Evolutionary conservation across 2,888 invertebrate genomes (phyloP).

Genomic region (Apodemia mormo): DNA sequence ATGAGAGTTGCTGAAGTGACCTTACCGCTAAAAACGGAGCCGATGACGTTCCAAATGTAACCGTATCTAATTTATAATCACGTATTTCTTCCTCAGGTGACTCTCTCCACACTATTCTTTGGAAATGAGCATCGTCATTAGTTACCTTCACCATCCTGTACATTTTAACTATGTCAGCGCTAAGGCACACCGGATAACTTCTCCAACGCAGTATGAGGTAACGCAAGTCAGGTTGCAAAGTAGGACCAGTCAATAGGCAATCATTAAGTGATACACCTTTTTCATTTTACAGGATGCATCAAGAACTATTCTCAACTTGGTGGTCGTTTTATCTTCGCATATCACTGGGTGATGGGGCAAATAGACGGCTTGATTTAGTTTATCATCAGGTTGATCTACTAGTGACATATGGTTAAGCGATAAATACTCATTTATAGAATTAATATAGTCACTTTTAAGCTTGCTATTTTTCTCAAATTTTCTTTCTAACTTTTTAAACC

Average conservation of each 20-base stretch:
- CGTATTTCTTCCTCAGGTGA: slow-evolving; percentile 20
- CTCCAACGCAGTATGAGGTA: slow-evolving; percentile 40
- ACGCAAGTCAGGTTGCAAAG: slow-evolving; percentile 40
- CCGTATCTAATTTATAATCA: slow-evolving; percentile 22
- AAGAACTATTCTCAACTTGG: slow-evolving; percentile 19
- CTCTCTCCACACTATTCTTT: slow-evolving; percentile 34
- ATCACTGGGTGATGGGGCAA: slow-evolving; percentile 14
- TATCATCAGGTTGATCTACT: neutral
- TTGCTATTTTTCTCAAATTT: neutral
- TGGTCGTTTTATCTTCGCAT: slow-evolving; percentile 13
- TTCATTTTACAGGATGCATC: slow-evolving; percentile 34
- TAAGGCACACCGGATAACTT: slow-evolving; percentile 29
- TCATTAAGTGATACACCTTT: slow-evolving; percentile 39
- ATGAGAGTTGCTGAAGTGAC: slow-evolving; percentile 33
- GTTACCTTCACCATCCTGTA: slow-evolving; percentile 36
- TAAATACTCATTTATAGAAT: neutral
- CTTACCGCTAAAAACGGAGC: slow-evolving; percentile 35
- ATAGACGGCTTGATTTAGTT: neutral
- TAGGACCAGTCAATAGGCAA: slow-evolving; percentile 37
- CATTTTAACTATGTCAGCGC: slow-evolving; percentile 42
- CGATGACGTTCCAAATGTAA: slow-evolving; percentile 35
- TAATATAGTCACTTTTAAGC: neutral
- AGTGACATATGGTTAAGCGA: neutral
- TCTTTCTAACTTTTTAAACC: slow-evolving; percentile 4
- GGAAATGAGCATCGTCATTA: slow-evolving; percentile 17